These are phyloP conservation scores for Drosophila picticornis DNA, from an alignment of 2,888 invertebrate species.

Conservation along the genomic window DNA sequence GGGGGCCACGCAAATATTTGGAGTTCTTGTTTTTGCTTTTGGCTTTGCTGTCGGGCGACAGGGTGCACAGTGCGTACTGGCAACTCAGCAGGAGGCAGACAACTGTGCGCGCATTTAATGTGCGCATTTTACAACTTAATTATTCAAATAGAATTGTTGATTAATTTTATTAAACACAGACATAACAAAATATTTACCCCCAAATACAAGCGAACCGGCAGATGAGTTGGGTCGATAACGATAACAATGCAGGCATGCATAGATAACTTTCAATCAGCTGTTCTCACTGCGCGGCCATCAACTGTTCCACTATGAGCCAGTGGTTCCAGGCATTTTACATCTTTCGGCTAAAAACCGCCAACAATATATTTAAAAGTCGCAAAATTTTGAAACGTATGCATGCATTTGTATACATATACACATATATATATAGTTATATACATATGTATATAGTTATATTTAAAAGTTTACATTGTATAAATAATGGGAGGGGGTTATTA, in stretches of 20 bases:
- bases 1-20: conserved; percentile 86
- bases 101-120: conserved; percentile 20
- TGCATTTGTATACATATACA: conserved; percentile 43
- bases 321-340: background rate
- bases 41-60: conserved; percentile 73
- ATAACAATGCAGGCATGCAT: background rate
- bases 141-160: background rate
- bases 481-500: conserved; percentile 47
- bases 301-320: background rate
- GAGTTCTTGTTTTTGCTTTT: conserved; percentile 75
- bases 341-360: background rate
- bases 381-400: conserved; percentile 41
- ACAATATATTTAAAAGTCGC: conserved; percentile 2
- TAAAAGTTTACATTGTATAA: conserved; percentile 69
- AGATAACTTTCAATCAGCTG: conserved; percentile 6
- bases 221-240: conserved; percentile 15
- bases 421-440: conserved; percentile 18
- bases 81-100: conserved; percentile 41
- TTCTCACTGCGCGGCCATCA: background rate
- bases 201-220: conserved; percentile 34
- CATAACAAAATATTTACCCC: conserved; percentile 13
- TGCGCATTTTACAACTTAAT: conserved; percentile 42
- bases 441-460: conserved; percentile 52
- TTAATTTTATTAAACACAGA: background rate
- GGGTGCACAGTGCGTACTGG: conserved; percentile 58